Evolutionary conservation across 2,797 vertebrate genomes (phyloP), one percentile per base, ranked within the genome.

Genomic region (Micropoecilia bifurca): DNA sequence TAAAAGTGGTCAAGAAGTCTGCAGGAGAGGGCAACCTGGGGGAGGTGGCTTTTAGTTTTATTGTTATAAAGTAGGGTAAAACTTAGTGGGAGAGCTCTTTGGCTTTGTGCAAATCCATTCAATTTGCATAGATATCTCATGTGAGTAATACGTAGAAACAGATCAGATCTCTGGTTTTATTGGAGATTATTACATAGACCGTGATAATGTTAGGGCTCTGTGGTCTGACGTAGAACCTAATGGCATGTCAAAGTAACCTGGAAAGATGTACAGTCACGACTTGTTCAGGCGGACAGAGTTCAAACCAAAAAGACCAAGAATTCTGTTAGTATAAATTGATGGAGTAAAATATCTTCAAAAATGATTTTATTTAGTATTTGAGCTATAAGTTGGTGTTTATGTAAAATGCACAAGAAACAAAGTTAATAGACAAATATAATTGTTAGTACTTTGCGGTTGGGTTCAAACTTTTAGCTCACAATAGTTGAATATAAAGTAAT

Each of bases 11-110:
- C n/a, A 33, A 74, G 77, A 77, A 84, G 80, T 77, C 61, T 59
- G 73, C 61, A 66, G 16, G 9, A 10, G 48, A 43, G 74, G 12
- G 47, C 2, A 30, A 59, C 61, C 13, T 30, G 61, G 9, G 78
- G 55, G 83, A 57, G 69, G n/a, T 66, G 69, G 80, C 86, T 83
- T 36, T 66, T 20, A 43, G 77, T 72, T 77, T 80, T 74, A 88
- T 91, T 89, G 89, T 92, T 45, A 80, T 76, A 85, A 94, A 92
- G 83, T 90, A 86, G 89, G 91, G 83, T 89, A 90, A 88, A 84
- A 82, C 79, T 79, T 91, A 66, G 69, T 71, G 22, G 59, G 75
- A 82, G 78, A 80, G 83, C 83, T 83, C 76, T 89, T 84, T 41
- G 16, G 71, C 80, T 92, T 92, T 94, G 87, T 94, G 77, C 69